Evolutionary conservation across 2,113 vertebrate genomes (phyloP), one percentile per base, ranked within the genome.

Genomic region (Asarcornis scutulata): DNA sequence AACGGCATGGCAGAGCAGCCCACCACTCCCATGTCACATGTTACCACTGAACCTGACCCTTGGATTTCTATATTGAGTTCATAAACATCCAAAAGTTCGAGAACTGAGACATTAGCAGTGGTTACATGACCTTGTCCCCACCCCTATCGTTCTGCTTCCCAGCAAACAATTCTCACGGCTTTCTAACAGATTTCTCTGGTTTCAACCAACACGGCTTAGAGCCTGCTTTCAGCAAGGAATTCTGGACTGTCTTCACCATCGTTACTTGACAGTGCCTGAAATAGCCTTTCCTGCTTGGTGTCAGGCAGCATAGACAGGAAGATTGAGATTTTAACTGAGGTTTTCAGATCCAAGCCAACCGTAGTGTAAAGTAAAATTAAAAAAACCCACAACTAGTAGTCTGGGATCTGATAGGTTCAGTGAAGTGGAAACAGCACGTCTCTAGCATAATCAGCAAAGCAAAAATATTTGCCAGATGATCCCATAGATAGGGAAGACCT

Each of bases 21-120:
- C 26, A 48, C 11, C 13, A 3, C 11, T 53, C 7, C 27, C 27
- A 14, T 6, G 18, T 48, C n/a, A 13, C 0, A 0, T 17, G 14
- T 17, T 9, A 18, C 9, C 77, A 72, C 59, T 32, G 72, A 73
- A 52, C 52, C 27, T 27, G 8, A 27, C 38, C 17, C 50, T 26
- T 29, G 55, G 79, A 40, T 25, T 63, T 46, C 36, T 21, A 40
- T 6, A 3, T 2, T 1, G 22, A 60, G 18, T 17, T 17, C 17
- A 29, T 6, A 48, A 77, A 31, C 12, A 64, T 48, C 40, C 59
- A 25, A 17, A 52, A 86, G 16, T 29, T 14, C 32, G 15, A 32
- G 25, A 72, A 18, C 48, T 5, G 7, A 46, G 40, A 73, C 1
- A 6, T 13, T 2, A 91, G 25, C 2, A 1, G 32, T 48, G 21